These are phyloP conservation scores for Triplophysa tibetana DNA, from an alignment of 2,113 vertebrate genomes.

Conservation along the genomic window DNA sequence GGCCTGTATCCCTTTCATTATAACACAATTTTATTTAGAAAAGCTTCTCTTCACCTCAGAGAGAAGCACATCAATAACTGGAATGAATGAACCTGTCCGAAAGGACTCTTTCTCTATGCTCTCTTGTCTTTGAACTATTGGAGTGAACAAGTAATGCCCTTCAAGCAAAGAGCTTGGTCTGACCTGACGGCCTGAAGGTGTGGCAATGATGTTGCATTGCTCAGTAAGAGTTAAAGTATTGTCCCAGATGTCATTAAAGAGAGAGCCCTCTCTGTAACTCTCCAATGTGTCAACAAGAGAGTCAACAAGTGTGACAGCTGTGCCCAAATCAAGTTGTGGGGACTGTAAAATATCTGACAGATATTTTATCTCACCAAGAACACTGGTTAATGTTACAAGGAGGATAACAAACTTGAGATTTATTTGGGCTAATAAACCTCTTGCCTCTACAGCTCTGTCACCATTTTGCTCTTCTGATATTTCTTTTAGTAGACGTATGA, in stretches of 20 bases:
- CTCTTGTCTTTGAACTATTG: constrained; percentile 18
- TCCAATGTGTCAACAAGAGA: constrained; percentile 25
- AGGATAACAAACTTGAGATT: too few species aligned
- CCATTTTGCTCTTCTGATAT: not conserved
- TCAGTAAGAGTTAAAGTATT: constrained; percentile 14
- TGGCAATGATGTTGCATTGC: constrained; percentile 31
- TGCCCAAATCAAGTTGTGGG: too few species aligned
- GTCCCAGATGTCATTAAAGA: constrained; percentile 36
- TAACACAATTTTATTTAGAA: not conserved
- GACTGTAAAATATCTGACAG: not conserved
- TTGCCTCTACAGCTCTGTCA: too few species aligned
- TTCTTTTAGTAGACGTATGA: constrained; percentile 27
- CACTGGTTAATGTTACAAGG: not conserved
- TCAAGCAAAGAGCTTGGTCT: constrained; percentile 44
- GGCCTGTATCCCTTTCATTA: constrained; percentile 38
- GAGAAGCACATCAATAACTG: too few species aligned
- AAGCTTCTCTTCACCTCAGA: constrained; percentile 26
- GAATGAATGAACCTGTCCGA: too few species aligned
- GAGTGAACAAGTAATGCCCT: constrained; percentile 31
- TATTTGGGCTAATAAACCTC: too few species aligned
- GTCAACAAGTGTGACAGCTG: constrained; percentile 1
- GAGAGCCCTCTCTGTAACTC: not conserved
- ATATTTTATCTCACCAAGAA: not conserved
- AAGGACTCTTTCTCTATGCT: too few species aligned
- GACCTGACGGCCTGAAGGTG: constrained; percentile 34